Percentiles rank a stretch among this genome's conserved stretches.
phyloP scores from a whole-genome alignment of 2,113 vertebrate species.

The Anguilla rostrata region DNA sequence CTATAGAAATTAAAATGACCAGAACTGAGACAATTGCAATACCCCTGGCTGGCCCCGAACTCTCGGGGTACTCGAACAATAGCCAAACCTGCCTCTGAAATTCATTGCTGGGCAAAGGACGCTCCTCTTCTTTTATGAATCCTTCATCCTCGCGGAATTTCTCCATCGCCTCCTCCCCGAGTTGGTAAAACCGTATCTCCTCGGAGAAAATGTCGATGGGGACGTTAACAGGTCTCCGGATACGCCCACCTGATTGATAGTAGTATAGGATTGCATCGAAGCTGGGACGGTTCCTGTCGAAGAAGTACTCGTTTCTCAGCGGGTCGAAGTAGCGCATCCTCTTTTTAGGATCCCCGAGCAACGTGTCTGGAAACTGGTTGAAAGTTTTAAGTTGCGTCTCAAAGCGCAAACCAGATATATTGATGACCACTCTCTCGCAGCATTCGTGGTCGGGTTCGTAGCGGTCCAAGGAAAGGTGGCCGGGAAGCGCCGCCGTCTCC shows the following conservation, averaged over 20 bases:
- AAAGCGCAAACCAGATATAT: conserved; percentile 94
- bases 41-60: conserved; percentile 90
- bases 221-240: conserved; percentile 92
- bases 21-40: conserved; percentile 96
- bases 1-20: conserved; percentile 95
- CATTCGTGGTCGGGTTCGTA: conserved; percentile 78
- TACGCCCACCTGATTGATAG: conserved; percentile 95
- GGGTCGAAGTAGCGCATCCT: conserved; percentile 98
- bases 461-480: conserved; percentile 65
- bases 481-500: conserved; percentile 67
- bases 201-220: conserved; percentile 98
- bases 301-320: conserved; percentile 96
- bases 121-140: conserved; percentile 97
- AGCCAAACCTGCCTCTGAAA: conserved; percentile 98
- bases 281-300: conserved; percentile 95
- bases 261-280: conserved; percentile 98
- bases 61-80: conserved; percentile 95
- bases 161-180: conserved; percentile 95
- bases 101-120: conserved; percentile 83
- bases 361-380: conserved; percentile 90
- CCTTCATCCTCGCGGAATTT: conserved; percentile 97
- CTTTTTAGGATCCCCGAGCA: conserved; percentile 91
- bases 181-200: conserved; percentile 96
- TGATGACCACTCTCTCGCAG: conserved; percentile 91
- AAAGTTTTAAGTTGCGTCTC: conserved; percentile 97